These are phyloP conservation scores for Penaeus indicus DNA, from an alignment of 1,140 invertebrate genomes.

Conservation along the genomic window DNA sequence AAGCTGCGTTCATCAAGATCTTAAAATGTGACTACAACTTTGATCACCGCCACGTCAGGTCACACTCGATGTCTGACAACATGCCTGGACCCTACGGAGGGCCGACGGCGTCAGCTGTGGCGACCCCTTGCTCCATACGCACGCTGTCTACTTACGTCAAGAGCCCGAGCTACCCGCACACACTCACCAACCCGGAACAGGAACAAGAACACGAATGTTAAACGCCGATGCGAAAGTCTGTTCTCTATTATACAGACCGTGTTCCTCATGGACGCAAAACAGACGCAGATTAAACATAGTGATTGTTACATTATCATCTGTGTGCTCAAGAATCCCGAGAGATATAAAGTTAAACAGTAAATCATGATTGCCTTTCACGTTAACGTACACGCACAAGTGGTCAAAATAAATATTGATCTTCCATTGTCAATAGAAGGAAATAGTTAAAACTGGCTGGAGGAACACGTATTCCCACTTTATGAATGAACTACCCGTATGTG, in stretches of 20 bases:
- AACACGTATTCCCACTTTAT: too few species aligned
- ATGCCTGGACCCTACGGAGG: conserved; percentile 46
- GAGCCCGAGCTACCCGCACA: conserved; percentile 59
- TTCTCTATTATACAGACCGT: background rate
- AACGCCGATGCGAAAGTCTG: background rate
- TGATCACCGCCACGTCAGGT: conserved; percentile 52
- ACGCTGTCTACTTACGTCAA: conserved; percentile 63
- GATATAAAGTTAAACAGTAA: too few species aligned
- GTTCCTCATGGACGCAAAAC: background rate
- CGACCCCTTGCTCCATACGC: conserved; percentile 62
- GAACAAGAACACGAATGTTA: conserved; percentile 57
- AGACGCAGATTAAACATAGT: background rate
- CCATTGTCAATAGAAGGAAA: too few species aligned
- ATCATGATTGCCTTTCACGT: too few species aligned
- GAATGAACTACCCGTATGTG: too few species aligned
- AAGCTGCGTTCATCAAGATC: conserved; percentile 67
- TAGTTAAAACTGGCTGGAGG: too few species aligned
- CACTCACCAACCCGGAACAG: conserved; percentile 43
- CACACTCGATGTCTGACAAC: conserved; percentile 63
- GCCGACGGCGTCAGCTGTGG: conserved; percentile 29
- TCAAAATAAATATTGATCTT: too few species aligned
- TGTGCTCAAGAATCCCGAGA: too few species aligned
- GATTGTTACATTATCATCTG: too few species aligned
- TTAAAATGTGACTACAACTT: conserved; percentile 65
- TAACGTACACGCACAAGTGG: too few species aligned